A percentile compares a stretch with the other conserved stretches of the same genome.
These are phyloP conservation scores for Drosophila tropicalis DNA, from an alignment of 1,140 invertebrate species.

Conservation along the genomic window DNA sequence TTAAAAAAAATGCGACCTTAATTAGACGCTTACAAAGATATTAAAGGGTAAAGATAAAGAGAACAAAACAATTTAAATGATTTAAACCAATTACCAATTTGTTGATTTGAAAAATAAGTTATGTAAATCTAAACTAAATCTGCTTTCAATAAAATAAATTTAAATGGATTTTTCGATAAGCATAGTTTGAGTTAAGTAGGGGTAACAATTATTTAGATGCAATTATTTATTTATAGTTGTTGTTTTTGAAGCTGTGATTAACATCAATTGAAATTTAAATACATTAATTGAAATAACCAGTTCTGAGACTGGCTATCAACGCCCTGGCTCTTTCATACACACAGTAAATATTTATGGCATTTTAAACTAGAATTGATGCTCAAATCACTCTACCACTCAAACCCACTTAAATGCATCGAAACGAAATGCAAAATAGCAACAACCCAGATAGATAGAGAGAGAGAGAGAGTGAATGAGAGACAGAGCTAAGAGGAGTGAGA, in stretches of 20 bases:
- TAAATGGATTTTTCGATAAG: no score
- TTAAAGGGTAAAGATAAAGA: no score
- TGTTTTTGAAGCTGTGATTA: not conserved
- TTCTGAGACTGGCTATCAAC: not conserved
- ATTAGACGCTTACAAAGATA: no score
- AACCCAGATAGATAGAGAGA: not conserved
- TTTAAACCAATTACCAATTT: no score
- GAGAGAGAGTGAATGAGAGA: no score
- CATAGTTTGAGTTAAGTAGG: not conserved
- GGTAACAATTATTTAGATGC: not conserved
- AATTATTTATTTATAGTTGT: slow-evolving; percentile 8
- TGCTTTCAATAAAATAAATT: no score
- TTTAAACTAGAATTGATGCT: slow-evolving; percentile 13
- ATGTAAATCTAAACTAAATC: no score
- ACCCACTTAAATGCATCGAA: slow-evolving; percentile 9
- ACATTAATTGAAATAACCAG: not conserved
- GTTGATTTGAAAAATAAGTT: no score
- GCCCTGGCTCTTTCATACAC: not conserved
- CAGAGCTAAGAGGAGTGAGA: not conserved
- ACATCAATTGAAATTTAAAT: slow-evolving; percentile 5
- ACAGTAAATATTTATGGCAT: slow-evolving; percentile 10
- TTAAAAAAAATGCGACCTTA: no score
- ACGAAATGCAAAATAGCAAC: slow-evolving; percentile 9
- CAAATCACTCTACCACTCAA: slow-evolving; percentile 10
- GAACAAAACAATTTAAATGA: no score